phyloP scores from a whole-genome alignment of 2,888 invertebrate species.

The Neoascia interrupta region DNA sequence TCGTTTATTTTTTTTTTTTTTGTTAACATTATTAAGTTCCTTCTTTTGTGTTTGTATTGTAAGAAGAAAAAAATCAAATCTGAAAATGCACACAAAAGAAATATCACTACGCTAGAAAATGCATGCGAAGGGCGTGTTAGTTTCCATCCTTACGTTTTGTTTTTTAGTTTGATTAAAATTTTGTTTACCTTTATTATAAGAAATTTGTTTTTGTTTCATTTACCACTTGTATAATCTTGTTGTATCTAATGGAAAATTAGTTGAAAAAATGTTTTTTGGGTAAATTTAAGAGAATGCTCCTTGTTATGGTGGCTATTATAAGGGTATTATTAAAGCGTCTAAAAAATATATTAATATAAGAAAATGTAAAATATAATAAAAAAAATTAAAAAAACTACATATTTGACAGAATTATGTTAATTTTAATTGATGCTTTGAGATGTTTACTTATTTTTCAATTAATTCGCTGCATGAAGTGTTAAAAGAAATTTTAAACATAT shows the following conservation, averaged over 20 bases:
- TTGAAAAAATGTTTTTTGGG: neutral
- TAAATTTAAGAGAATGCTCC: neutral
- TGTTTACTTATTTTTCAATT: neutral
- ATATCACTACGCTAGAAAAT: slow-evolving; percentile 59
- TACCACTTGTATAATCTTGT: slow-evolving; percentile 23
- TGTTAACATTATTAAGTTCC: neutral
- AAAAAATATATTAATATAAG: slow-evolving; percentile 3
- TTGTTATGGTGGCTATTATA: neutral
- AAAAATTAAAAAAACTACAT: neutral
- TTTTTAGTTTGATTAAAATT: slow-evolving; percentile 13
- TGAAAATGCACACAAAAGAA: slow-evolving; percentile 32
- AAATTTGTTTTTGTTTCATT: slow-evolving; percentile 3
- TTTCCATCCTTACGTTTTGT: slow-evolving; percentile 13
- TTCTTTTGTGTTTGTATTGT: slow-evolving; percentile 8
- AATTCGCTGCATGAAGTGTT: too few relatives aligned
- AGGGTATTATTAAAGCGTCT: too few relatives aligned
- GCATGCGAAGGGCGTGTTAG: slow-evolving; percentile 61
- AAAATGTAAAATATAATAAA: slow-evolving; percentile 26
- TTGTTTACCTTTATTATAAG: slow-evolving; percentile 7
- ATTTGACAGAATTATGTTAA: neutral
- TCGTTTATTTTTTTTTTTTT: slow-evolving; percentile 3
- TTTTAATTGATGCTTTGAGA: slow-evolving; percentile 37
- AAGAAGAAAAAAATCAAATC: neutral
- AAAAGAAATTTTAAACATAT: too few relatives aligned
- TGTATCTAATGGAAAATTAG: neutral